phyloP scores from a whole-genome alignment of 2,113 vertebrate species.

The Lamprotornis superbus region DNA sequence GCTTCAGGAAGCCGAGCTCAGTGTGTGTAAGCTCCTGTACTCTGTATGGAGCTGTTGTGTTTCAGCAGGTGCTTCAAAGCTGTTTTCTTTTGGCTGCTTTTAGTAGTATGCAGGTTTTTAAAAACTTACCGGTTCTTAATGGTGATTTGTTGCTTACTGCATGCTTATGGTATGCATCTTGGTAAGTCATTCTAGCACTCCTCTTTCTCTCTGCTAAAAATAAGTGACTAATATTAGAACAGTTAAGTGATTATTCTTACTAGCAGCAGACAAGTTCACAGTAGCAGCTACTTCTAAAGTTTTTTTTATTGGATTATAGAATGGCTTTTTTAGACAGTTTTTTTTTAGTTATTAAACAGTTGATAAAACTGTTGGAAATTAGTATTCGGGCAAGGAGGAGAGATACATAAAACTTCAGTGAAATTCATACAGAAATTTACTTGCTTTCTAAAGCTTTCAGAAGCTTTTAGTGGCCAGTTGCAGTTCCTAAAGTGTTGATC shows the following conservation, averaged over 20 bases:
- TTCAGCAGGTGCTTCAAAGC: not conserved
- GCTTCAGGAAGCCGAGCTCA: not conserved
- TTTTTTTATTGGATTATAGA: not conserved
- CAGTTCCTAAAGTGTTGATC: not conserved
- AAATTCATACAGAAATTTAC: not conserved
- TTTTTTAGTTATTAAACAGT: not conserved
- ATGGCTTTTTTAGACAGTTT: not conserved
- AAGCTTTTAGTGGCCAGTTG: not conserved
- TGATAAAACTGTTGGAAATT: not conserved
- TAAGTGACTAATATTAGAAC: slow-evolving; percentile 66
- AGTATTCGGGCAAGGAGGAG: not conserved
- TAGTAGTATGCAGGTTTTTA: not conserved
- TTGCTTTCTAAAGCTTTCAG: not conserved
- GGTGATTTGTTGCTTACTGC: slow-evolving; percentile 45
- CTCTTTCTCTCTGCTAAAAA: slow-evolving; percentile 50
- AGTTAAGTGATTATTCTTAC: slow-evolving; percentile 57
- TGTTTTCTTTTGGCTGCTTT: not conserved
- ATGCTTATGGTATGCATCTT: slow-evolving; percentile 55
- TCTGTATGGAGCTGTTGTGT: not conserved
- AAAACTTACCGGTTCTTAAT: not conserved
- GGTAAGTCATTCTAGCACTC: slow-evolving; percentile 43
- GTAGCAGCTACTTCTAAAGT: not conserved
- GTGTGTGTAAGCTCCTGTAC: accelerated
- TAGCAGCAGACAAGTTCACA: slow-evolving; percentile 36
- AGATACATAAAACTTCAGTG: not conserved